Base-by-base conservation (phyloP, 2,888 invertebrate genomes). In the Sepiola atlantica region DNA sequence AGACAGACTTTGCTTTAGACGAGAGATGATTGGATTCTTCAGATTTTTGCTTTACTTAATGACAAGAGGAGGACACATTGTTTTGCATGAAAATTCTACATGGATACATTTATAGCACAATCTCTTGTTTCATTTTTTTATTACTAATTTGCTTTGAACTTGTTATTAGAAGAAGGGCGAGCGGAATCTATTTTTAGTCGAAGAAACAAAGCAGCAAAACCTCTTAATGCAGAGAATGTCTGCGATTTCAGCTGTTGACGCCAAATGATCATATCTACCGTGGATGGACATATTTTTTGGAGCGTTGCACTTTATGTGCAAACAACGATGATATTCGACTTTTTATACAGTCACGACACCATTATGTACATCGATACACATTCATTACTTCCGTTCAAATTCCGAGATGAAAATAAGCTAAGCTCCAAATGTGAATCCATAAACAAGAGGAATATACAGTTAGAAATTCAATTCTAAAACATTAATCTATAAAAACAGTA, bases 31-130 rank as follows among this genome's bases (percentile, higher is more conserved):
- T 77, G n/a, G n/a, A 77, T 77, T 32, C 32, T 77, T 32, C n/a
- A 77, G 77, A 77, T n/a, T 77, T n/a, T n/a, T 77, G 16, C 77
- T n/a, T 77, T 32, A 77, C n/a, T 77, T 16, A 77, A 77, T 77
- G 77, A 77, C 77, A 77, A 77, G 77, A 77, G 77, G 77, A 77
- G 77, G 77, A 77, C 77, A 77, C n/a, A 77, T 77, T 77, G 77
- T 77, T 77, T 77, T n/a, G 77, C n/a, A 77, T 77, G 77, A 77
- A 77, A 77, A 77, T 77, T 77, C 77, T 77, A n/a, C 77, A 77
- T 32, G 4, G 77, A 77, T n/a, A 77, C n/a, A 77, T 77, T 77
- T 77, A 21, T 77, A 77, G 77, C n/a, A 77, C 77, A 77, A 77
- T 28, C 10, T 77, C 77, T 77, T 77, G 14, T 77, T 77, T 2